Evolutionary conservation across 2,113 vertebrate species (phyloP).

Genomic region (Elaphurus davidianus): DNA sequence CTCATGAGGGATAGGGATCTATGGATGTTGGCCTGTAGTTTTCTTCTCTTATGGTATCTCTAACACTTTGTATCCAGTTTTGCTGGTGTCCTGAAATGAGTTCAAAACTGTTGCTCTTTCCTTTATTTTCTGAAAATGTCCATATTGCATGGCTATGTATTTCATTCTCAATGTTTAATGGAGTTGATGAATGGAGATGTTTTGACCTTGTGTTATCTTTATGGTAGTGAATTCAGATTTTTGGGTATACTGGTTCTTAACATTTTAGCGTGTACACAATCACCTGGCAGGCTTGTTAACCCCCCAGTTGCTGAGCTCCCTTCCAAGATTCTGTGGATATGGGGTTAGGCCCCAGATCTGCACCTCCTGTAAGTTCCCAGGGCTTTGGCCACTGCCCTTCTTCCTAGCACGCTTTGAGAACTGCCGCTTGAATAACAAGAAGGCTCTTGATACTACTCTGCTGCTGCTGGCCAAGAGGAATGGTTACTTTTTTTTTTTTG

Average conservation of each 20-base stretch:
- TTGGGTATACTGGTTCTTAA: background rate
- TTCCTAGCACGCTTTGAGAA: background rate
- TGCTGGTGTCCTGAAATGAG: background rate
- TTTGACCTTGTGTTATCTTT: background rate
- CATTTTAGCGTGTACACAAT: background rate
- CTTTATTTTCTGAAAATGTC: background rate
- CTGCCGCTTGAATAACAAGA: no score
- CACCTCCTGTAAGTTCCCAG: background rate
- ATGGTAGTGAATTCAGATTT: background rate
- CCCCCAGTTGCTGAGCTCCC: background rate
- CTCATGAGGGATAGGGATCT: background rate
- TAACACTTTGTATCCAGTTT: background rate
- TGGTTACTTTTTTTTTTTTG: background rate
- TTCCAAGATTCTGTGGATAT: background rate
- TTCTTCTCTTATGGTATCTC: background rate
- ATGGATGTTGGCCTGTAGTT: background rate
- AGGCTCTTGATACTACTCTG: rapidly evolving
- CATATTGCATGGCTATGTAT: background rate
- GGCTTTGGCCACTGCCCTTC: background rate
- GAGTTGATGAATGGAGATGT: background rate
- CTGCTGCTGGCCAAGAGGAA: background rate
- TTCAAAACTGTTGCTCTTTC: background rate
- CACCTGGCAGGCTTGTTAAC: background rate
- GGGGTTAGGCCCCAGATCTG: background rate
- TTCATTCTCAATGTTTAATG: background rate